phyloP scores from a whole-genome alignment of 2,888 invertebrate genomes.

The Plutella xylostella region DNA sequence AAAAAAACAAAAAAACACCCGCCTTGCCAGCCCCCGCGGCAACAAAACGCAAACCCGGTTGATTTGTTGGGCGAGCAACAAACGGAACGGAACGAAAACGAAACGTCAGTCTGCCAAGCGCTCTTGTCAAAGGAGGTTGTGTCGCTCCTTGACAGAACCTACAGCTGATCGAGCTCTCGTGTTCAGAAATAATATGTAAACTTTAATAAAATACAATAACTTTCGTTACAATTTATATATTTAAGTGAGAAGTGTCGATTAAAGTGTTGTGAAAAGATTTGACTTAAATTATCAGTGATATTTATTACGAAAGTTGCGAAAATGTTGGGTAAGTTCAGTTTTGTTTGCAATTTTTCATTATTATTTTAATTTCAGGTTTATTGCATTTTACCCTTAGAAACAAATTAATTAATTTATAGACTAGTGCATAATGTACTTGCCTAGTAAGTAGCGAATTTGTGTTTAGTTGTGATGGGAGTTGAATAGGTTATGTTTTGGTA shows the following conservation, averaged over 20 bases:
- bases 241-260: slow-evolving; percentile 22
- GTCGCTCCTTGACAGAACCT: slow-evolving; percentile 24
- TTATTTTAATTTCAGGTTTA: no score
- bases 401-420: no score
- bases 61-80: slow-evolving; percentile 18
- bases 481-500: no score
- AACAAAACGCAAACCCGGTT: slow-evolving; percentile 14
- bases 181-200: not conserved
- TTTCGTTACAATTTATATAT: not conserved
- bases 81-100: slow-evolving; percentile 26
- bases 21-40: not conserved
- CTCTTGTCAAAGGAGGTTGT: slow-evolving; percentile 31
- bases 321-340: slow-evolving; percentile 40
- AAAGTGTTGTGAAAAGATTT: slow-evolving; percentile 27
- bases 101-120: slow-evolving; percentile 47
- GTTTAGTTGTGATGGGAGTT: no score
- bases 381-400: no score
- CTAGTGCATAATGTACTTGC: no score
- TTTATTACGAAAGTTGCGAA: slow-evolving; percentile 18
- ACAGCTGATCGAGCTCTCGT: slow-evolving; percentile 51
- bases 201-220: slow-evolving; percentile 10
- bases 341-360: slow-evolving; percentile 6
- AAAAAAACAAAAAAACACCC: slow-evolving; percentile 4
- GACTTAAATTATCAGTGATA: not conserved
- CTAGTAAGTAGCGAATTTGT: no score